Evolutionary conservation across 2,888 invertebrate species (phyloP).

Genomic region (Oasisia sp.): DNA sequence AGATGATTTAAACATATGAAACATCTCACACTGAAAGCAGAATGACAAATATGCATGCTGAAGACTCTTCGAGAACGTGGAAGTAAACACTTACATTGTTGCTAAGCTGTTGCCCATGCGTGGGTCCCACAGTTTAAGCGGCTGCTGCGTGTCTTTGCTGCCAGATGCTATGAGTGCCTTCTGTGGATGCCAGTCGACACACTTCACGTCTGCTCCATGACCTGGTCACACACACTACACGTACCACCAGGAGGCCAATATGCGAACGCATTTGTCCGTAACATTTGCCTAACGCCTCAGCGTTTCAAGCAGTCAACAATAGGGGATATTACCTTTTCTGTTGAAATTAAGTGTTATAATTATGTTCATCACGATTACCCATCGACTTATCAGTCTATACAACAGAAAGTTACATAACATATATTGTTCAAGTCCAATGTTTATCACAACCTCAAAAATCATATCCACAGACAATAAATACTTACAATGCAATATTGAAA

Average conservation of each 20-base stretch:
- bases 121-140: conserved; percentile 99
- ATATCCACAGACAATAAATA: neutral
- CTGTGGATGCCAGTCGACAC: conserved; percentile 99
- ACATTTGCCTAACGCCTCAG: neutral
- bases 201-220: conserved; percentile 98
- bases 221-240: conserved; percentile 67
- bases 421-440: neutral
- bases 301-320: neutral
- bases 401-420: neutral
- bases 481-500: neutral
- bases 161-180: conserved; percentile 97
- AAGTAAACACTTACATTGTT: conserved; percentile 78
- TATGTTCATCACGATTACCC: neutral
- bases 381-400: neutral
- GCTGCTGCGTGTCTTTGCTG: conserved; percentile 99
- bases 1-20: neutral
- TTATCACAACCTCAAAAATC: neutral
- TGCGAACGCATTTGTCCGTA: neutral
- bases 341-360: neutral
- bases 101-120: conserved; percentile 94
- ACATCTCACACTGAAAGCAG: neutral
- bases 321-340: neutral
- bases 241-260: neutral
- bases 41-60: neutral
- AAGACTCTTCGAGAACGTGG: neutral